Evolutionary conservation across 1,140 invertebrate species (phyloP).

Genomic region (Ceratina australensis): DNA sequence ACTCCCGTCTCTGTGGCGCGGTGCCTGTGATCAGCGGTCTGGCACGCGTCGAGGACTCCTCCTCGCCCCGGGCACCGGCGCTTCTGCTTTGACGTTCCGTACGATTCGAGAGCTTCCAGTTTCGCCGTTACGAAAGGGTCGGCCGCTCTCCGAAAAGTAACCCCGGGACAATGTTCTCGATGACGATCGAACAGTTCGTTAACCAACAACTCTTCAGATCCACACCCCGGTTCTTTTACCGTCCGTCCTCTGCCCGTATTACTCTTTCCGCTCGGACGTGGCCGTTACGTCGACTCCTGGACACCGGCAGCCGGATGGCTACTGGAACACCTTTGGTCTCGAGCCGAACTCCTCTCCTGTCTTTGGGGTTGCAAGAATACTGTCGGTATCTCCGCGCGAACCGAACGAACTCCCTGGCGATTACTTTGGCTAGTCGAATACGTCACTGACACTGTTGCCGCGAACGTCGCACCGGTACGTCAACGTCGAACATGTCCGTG

Average conservation of each 20-base stretch:
- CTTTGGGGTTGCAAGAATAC: slow-evolving; percentile 46
- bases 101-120: slow-evolving; percentile 60
- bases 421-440: neutral
- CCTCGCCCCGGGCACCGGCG: slow-evolving; percentile 74
- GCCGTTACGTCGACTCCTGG: neutral
- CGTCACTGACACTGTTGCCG: slow-evolving; percentile 28
- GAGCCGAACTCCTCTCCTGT: neutral
- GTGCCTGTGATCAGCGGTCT: slow-evolving; percentile 75
- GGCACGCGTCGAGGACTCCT: slow-evolving; percentile 76
- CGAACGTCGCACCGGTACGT: slow-evolving; percentile 13
- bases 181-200: slow-evolving; percentile 56
- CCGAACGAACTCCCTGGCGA: neutral
- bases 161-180: slow-evolving; percentile 56
- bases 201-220: slow-evolving; percentile 8
- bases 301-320: neutral
- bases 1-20: slow-evolving; percentile 58
- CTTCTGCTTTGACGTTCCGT: slow-evolving; percentile 74
- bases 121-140: slow-evolving; percentile 57
- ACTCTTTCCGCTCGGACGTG: neutral
- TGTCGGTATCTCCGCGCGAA: slow-evolving; percentile 27
- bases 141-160: slow-evolving; percentile 53
- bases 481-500: slow-evolving; percentile 8
- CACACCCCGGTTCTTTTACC: neutral
- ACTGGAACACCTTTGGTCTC: neutral
- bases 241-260: too few species aligned